Evolutionary conservation across 2,797 vertebrate species (phyloP).

Genomic region (Clamator glandarius): DNA sequence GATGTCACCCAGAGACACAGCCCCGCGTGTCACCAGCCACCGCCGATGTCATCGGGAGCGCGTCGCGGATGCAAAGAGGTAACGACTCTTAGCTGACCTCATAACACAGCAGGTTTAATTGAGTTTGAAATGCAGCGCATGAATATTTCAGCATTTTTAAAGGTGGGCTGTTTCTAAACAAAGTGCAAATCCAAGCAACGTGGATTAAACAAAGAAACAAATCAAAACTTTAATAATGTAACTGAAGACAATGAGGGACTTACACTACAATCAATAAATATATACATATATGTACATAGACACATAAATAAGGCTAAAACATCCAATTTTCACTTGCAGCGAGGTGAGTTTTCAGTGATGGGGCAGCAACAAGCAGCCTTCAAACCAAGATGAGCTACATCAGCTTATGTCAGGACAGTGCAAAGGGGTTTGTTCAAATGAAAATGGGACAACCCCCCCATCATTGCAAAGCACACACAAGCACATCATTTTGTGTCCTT

Average conservation of each 20-base stretch:
- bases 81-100: not conserved
- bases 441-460: not conserved
- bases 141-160: accelerated
- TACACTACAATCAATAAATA: not conserved
- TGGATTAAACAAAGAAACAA: not conserved
- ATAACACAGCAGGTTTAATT: not conserved
- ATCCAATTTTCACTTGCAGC: not conserved
- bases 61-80: accelerated
- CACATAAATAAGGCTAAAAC: not conserved
- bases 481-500: not conserved
- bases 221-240: not conserved
- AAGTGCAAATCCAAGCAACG: not conserved
- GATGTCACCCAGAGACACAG: not conserved
- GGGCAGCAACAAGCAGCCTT: not conserved
- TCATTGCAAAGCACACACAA: not conserved
- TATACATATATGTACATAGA: no score
- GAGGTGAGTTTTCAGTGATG: not conserved
- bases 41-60: accelerated
- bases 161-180: not conserved
- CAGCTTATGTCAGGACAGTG: not conserved
- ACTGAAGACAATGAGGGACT: accelerated
- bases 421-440: not conserved
- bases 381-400: not conserved
- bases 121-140: accelerated
- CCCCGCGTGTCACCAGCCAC: not conserved